Percentiles rank a stretch among this genome's conserved stretches.
Evolutionary conservation across 2,888 invertebrate species (phyloP).

Genomic region (Acrobasis repandana): DNA sequence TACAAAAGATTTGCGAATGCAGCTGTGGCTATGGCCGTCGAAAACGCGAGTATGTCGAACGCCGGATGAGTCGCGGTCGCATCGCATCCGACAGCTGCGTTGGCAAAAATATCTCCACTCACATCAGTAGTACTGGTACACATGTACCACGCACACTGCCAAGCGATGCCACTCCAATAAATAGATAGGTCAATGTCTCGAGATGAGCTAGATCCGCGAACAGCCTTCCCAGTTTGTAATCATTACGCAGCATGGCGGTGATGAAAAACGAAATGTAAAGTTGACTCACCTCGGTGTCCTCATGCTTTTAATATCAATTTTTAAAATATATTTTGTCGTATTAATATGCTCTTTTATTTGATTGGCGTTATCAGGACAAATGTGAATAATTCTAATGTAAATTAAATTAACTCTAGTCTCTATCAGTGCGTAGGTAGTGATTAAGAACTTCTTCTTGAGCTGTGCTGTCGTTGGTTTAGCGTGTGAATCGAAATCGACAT

Average conservation of each 20-base stretch:
- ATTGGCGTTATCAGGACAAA: too few relatives aligned
- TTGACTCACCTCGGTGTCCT: background rate
- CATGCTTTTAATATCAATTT: background rate
- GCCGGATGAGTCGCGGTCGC: constrained; percentile 59
- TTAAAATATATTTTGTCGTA: background rate
- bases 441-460: background rate
- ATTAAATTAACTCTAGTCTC: too few relatives aligned
- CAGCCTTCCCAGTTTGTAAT: background rate
- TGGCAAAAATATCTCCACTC: constrained; percentile 67
- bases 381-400: too few relatives aligned
- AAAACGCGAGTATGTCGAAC: constrained; percentile 37
- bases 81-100: constrained; percentile 64
- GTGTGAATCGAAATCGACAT: constrained; percentile 38
- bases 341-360: too few relatives aligned
- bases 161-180: constrained; percentile 49
- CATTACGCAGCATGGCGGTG: background rate
- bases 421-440: too few relatives aligned
- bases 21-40: background rate
- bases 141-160: constrained; percentile 38
- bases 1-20: background rate
- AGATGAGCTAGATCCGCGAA: constrained; percentile 53
- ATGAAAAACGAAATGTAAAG: background rate
- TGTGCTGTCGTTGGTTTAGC: constrained; percentile 1
- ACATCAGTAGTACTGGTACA: constrained; percentile 50
- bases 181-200: constrained; percentile 78